phyloP scores from a whole-genome alignment of 1,140 invertebrate species.

The Streblospio benedicti region DNA sequence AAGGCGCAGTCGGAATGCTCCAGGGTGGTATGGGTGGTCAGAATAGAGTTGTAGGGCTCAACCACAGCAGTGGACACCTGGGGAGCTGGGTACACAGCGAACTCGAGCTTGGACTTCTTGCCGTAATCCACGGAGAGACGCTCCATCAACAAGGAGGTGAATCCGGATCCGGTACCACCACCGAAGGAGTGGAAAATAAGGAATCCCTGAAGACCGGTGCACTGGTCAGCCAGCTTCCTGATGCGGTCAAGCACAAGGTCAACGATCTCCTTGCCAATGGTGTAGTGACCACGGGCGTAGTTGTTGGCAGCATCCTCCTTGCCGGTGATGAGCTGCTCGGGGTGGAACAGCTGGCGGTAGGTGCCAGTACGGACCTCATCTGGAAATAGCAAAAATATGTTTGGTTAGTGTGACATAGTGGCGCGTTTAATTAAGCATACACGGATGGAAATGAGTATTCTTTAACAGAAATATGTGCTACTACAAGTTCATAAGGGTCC shows the following conservation, averaged over 20 bases:
- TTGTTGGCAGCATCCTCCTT: conserved; percentile 67
- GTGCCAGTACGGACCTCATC: conserved; percentile 37
- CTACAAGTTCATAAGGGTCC: too few species aligned
- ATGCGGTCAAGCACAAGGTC: conserved; percentile 46
- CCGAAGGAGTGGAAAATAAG: conserved; percentile 46
- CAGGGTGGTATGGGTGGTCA: conserved; percentile 43
- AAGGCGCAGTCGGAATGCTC: conserved; percentile 42
- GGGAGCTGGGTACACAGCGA: conserved; percentile 37
- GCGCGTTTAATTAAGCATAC: too few species aligned
- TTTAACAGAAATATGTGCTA: too few species aligned
- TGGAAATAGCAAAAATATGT: conserved; percentile 45
- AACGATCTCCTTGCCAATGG: conserved; percentile 48
- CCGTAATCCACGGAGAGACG: conserved; percentile 14
- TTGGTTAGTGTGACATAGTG: too few species aligned
- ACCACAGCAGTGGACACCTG: conserved; percentile 47
- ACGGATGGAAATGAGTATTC: too few species aligned
- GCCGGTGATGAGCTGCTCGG: conserved; percentile 72
- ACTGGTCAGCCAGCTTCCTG: conserved; percentile 33
- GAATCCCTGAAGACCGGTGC: conserved; percentile 39
- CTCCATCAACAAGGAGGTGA: conserved; percentile 20
- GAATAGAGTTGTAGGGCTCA: conserved; percentile 50
- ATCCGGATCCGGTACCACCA: conserved; percentile 72
- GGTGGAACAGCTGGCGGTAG: conserved; percentile 71
- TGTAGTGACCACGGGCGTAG: conserved; percentile 49
- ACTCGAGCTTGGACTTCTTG: conserved; percentile 17